These are phyloP conservation scores for Colletes collaris DNA, from an alignment of 2,888 invertebrate genomes.

Conservation along the genomic window DNA sequence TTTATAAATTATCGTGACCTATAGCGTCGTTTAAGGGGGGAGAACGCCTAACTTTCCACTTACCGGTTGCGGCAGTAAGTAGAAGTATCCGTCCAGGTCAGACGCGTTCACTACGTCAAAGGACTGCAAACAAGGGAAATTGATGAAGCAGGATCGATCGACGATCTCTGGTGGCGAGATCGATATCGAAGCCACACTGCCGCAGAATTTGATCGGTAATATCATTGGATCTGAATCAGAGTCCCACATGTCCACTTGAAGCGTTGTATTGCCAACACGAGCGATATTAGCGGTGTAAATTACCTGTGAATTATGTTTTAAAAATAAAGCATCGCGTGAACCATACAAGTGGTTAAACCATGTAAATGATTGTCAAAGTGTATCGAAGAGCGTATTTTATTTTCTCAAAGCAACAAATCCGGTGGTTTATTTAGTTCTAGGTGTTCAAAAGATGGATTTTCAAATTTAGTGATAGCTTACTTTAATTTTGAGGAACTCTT, in stretches of 20 bases:
- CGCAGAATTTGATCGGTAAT: conserved; percentile 84
- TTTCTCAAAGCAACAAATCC: too few species aligned
- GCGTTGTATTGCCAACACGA: conserved; percentile 78
- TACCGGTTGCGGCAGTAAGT: conserved; percentile 81
- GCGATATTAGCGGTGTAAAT: conserved; percentile 84
- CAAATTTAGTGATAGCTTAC: conserved; percentile 74
- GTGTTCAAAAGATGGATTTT: too few species aligned
- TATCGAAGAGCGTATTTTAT: background rate
- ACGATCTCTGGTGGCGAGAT: conserved; percentile 84
- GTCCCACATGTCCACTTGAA: conserved; percentile 85
- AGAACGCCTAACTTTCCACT: background rate
- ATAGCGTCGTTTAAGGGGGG: too few species aligned
- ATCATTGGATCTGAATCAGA: conserved; percentile 85
- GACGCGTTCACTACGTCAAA: conserved; percentile 83
- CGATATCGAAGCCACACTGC: conserved; percentile 84
- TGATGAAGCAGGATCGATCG: conserved; percentile 86
- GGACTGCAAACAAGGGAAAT: conserved; percentile 84
- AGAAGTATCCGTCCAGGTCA: conserved; percentile 84
- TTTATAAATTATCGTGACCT: too few species aligned
- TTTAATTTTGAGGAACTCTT: conserved; percentile 82
- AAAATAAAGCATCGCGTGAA: too few species aligned
- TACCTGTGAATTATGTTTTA: conserved; percentile 81
- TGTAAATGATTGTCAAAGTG: too few species aligned
- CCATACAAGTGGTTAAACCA: too few species aligned
- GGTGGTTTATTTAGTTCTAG: too few species aligned